phyloP scores from a whole-genome alignment of 92 coral and sea anemone genomes.

The Porites divaricata region DNA sequence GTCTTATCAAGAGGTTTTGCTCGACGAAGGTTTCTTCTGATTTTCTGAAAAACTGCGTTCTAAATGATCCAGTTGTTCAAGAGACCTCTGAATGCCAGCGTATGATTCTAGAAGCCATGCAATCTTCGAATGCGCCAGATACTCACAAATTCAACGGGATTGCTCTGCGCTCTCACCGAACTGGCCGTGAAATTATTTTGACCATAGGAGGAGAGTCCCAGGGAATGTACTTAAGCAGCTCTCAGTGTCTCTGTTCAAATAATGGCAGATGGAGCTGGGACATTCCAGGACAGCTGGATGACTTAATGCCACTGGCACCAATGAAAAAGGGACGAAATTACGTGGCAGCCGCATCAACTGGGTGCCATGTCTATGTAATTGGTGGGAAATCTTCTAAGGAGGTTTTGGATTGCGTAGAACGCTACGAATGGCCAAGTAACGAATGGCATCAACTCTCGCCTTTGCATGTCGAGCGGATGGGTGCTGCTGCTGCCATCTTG shows the following conservation, averaged over 20 bases:
- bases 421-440: constrained; percentile 83
- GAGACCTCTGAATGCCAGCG: constrained; percentile 49
- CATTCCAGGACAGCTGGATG: constrained; percentile 30
- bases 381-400: constrained; percentile 79
- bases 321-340: constrained; percentile 62
- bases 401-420: constrained; percentile 67
- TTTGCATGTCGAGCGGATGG: constrained; percentile 65
- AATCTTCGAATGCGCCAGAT: constrained; percentile 54
- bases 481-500: constrained; percentile 63
- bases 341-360: constrained; percentile 56
- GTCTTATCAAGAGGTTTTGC: constrained; percentile 57
- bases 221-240: constrained; percentile 66
- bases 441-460: constrained; percentile 68
- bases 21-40: constrained; percentile 42
- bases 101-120: constrained; percentile 65
- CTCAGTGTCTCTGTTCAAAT: constrained; percentile 58
- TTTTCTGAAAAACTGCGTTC: constrained; percentile 44
- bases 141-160: constrained; percentile 65
- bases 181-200: constrained; percentile 60
- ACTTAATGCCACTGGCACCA: constrained; percentile 25
- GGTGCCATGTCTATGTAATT: constrained; percentile 64
- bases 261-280: constrained; percentile 60
- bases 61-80: constrained; percentile 49
- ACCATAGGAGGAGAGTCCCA: constrained; percentile 84
- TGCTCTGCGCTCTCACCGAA: constrained; percentile 49